Conservation (phyloP, 2,888 invertebrate genomes). For the Sesia apiformis region DNA sequence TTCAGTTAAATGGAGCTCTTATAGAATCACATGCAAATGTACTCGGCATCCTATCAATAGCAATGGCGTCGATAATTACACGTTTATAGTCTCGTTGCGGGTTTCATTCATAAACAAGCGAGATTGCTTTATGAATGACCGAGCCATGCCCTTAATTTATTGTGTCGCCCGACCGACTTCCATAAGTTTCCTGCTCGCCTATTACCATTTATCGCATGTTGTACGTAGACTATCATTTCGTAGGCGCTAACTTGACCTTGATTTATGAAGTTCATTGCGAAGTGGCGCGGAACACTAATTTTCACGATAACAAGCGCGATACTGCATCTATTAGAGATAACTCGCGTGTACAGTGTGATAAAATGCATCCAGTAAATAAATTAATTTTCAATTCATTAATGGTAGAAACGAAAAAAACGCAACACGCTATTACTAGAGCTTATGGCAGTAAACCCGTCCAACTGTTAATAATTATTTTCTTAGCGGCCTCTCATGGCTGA, state of each 20-base stretch:
- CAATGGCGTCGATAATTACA: conserved; percentile 59
- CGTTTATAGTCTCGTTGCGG: conserved; percentile 36
- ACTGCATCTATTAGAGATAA: not conserved
- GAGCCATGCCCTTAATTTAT: conserved; percentile 54
- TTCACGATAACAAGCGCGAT: not conserved
- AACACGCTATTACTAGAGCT: conserved; percentile 42
- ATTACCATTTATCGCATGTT: conserved; percentile 62
- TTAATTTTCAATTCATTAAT: conserved; percentile 52
- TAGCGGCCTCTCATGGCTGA: conserved; percentile 60
- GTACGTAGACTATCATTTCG: conserved; percentile 42
- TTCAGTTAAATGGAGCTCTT: conserved; percentile 2
- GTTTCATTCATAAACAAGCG: conserved; percentile 68
- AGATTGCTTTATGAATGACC: conserved; percentile 64
- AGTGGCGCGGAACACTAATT: conserved; percentile 1
- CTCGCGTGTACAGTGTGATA: not conserved
- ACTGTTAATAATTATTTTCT: conserved; percentile 57
- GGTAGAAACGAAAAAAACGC: conserved; percentile 42
- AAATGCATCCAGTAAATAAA: conserved; percentile 15
- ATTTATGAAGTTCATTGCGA: conserved; percentile 48
- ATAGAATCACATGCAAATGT: conserved; percentile 44
- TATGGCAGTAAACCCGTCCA: conserved; percentile 56
- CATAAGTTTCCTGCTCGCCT: conserved; percentile 55
- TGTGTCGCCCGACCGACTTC: conserved; percentile 40
- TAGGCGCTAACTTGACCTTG: conserved; percentile 47
- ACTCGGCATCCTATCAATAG: conserved; percentile 35